phyloP scores from a whole-genome alignment of 2,113 vertebrate species.

The Microtus ochrogaster region DNA sequence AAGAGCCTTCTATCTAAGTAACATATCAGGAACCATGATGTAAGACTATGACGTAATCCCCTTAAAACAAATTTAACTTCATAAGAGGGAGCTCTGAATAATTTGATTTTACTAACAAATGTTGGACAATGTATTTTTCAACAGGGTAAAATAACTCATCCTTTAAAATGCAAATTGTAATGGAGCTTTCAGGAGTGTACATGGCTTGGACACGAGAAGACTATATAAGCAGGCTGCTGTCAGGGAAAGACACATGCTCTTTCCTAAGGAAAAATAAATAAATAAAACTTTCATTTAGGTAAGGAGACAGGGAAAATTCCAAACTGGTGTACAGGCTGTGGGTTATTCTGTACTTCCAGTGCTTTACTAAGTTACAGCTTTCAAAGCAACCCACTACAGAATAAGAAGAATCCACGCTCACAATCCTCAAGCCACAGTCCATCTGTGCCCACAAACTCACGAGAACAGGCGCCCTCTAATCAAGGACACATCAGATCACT shows the following conservation, averaged over 20 bases:
- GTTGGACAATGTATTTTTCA: not conserved
- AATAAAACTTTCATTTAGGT: constrained; percentile 54
- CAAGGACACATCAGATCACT: not conserved
- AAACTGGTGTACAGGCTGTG: constrained; percentile 27
- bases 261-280: constrained; percentile 69
- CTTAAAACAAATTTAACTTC: not conserved
- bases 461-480: not conserved
- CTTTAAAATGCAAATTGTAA: constrained; percentile 8
- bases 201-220: not conserved
- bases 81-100: not conserved
- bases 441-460: not conserved
- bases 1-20: constrained; percentile 48
- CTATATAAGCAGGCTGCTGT: constrained; percentile 7
- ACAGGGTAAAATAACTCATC: not conserved
- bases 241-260: constrained; percentile 17
- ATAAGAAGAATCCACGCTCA: not conserved
- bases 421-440: not conserved
- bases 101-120: not conserved
- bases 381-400: not conserved
- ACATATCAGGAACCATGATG: not conserved
- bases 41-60: constrained; percentile 16
- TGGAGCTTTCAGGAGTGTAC: not conserved
- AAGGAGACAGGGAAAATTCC: constrained; percentile 35
- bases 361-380: constrained; percentile 60
- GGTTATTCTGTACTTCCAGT: constrained; percentile 47